These are phyloP conservation scores for Macroglossus sobrinus DNA, from an alignment of 2,113 vertebrate genomes.

Conservation along the genomic window DNA sequence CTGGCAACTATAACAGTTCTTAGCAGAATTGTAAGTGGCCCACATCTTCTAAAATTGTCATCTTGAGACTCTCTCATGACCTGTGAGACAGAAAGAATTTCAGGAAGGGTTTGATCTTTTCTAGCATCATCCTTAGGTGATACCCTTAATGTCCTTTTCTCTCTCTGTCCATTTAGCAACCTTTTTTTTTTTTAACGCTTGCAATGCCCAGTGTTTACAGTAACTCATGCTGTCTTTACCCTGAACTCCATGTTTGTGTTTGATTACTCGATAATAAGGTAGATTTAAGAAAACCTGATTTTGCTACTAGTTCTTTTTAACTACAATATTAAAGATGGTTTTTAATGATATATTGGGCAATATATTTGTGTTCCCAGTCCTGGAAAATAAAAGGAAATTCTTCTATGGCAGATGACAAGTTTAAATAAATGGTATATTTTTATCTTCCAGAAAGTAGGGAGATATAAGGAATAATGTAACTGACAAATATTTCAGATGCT, in stretches of 20 bases:
- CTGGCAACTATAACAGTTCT: not conserved
- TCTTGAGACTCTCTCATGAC: not conserved
- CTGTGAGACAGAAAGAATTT: conserved; percentile 34
- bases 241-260: not conserved
- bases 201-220: not conserved
- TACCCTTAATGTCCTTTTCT: not conserved
- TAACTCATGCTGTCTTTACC: conserved; percentile 20
- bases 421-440: not conserved
- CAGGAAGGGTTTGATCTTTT: conserved; percentile 30
- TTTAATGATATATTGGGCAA: not conserved
- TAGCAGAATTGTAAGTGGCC: not conserved
- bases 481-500: not conserved
- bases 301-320: not conserved
- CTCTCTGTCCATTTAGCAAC: not conserved
- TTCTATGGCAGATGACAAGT: not conserved
- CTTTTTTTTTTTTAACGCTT: conserved; percentile 52
- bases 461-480: not conserved
- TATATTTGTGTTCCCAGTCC: not conserved
- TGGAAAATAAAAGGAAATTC: not conserved
- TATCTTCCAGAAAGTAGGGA: not conserved
- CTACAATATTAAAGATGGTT: not conserved
- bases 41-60: not conserved
- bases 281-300: not conserved
- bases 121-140: not conserved
- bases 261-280: not conserved